Conservation (phyloP, 2,113 vertebrate genomes). For the Oncorhynchus keta region DNA sequence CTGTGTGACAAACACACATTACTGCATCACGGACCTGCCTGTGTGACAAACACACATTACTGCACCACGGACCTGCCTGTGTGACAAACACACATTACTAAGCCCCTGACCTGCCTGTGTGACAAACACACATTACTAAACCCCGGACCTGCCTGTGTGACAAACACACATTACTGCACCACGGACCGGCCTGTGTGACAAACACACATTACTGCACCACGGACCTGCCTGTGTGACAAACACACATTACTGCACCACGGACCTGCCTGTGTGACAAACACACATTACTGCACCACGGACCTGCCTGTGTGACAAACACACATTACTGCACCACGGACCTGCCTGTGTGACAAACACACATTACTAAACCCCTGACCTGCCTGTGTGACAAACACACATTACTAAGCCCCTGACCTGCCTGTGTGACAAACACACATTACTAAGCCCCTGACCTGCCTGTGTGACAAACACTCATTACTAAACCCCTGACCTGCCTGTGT, state of each 20-base stretch:
- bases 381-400: no score
- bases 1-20: not conserved
- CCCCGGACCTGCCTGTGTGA: no score
- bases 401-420: no score
- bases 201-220: slow-evolving; percentile 17
- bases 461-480: slow-evolving; percentile 9
- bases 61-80: slow-evolving; percentile 11
- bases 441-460: no score
- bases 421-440: no score
- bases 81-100: slow-evolving; percentile 7
- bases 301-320: not conserved
- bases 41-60: slow-evolving; percentile 5
- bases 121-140: no score
- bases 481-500: slow-evolving; percentile 4
- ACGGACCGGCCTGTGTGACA: no score
- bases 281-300: no score
- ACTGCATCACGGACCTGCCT: no score
- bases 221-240: not conserved
- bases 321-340: slow-evolving; percentile 16
- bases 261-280: not conserved
- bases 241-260: slow-evolving; percentile 14
- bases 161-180: no score
- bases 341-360: slow-evolving; percentile 1
- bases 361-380: slow-evolving; percentile 12
- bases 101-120: slow-evolving; percentile 2